phyloP scores from a whole-genome alignment of 1,140 invertebrate species.

The Drosophila sechellia region DNA sequence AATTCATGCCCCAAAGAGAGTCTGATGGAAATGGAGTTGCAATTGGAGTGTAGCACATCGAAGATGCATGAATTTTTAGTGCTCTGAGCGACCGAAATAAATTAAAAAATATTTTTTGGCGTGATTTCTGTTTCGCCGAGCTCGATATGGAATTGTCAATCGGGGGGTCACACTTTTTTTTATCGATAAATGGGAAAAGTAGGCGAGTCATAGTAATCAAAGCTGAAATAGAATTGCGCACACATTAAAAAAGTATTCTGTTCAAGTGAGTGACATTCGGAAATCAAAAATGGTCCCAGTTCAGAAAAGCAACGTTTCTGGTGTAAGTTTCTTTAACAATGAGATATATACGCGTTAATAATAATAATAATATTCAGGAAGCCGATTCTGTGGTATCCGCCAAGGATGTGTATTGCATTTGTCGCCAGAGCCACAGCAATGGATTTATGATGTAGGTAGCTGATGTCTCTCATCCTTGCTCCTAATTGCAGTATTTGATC shows the following conservation, averaged over 20 bases:
- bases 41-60: slow-evolving; percentile 15
- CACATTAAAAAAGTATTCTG: background rate
- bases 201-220: slow-evolving; percentile 6
- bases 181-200: background rate
- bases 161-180: slow-evolving; percentile 13
- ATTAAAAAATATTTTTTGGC: slow-evolving; percentile 35
- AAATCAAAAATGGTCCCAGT: slow-evolving; percentile 2
- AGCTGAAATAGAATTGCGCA: background rate
- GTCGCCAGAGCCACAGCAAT: background rate
- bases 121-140: slow-evolving; percentile 16
- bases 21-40: slow-evolving; percentile 18
- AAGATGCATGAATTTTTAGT: slow-evolving; percentile 31
- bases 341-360: background rate
- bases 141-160: too few species aligned
- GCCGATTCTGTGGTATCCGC: background rate
- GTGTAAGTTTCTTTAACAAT: background rate
- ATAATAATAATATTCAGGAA: background rate
- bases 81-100: slow-evolving; percentile 5
- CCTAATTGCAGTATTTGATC: background rate
- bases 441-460: slow-evolving; percentile 23
- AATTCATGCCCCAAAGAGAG: slow-evolving; percentile 30
- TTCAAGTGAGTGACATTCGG: background rate
- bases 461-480: background rate
- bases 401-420: background rate
- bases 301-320: background rate